phyloP scores from a whole-genome alignment of 2,113 vertebrate genomes.

The Rhombomys opimus region DNA sequence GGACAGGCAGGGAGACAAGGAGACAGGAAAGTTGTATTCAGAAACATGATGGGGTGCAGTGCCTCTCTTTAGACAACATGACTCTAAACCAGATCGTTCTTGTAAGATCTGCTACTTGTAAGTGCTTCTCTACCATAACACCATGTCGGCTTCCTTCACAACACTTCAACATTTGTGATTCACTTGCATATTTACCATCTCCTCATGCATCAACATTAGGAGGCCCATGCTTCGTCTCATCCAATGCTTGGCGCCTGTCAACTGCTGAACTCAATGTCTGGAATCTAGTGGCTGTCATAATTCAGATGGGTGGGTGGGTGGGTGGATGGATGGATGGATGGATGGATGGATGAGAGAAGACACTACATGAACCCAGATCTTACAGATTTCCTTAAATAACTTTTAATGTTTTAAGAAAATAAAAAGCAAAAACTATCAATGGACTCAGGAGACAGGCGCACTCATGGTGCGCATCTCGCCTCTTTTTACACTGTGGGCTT shows the following conservation, averaged over 20 bases:
- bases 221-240: not conserved
- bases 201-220: not conserved
- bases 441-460: conserved; percentile 22
- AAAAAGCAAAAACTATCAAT: conserved; percentile 68
- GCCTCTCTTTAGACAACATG: not conserved
- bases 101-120: too few species aligned
- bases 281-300: not conserved
- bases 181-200: not conserved
- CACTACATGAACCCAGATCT: not conserved
- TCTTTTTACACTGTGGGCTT: conserved; percentile 36
- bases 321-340: not conserved
- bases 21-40: not conserved
- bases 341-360: not conserved
- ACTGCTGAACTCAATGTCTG: not conserved
- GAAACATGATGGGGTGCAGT: not conserved
- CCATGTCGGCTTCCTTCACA: not conserved
- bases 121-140: not conserved
- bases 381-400: not conserved
- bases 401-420: conserved; percentile 62
- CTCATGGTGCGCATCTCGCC: not conserved
- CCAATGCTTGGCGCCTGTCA: not conserved
- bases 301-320: not conserved
- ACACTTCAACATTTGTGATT: not conserved
- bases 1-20: not conserved
- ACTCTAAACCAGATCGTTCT: not conserved